Evolutionary conservation across 2,113 vertebrate genomes (phyloP).

Genomic region (Rousettus leschenaultii): DNA sequence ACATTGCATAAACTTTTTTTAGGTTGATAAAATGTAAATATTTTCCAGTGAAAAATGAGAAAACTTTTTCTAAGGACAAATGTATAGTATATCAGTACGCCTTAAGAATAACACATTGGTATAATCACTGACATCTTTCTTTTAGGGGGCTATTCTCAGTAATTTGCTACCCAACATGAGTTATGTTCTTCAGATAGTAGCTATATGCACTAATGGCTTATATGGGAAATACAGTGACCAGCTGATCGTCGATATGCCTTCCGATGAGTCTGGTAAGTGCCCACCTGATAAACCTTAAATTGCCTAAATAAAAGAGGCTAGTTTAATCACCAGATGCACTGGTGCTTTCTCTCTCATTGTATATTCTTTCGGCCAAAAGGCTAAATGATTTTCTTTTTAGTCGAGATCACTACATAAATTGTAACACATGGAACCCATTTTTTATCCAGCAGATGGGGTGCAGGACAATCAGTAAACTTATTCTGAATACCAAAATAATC

Average conservation of each 20-base stretch:
- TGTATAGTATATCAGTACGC: neutral
- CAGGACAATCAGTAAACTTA: neutral
- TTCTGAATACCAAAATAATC: conserved; percentile 19
- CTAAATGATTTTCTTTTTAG: neutral
- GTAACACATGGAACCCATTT: neutral
- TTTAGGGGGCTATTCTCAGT: conserved; percentile 95
- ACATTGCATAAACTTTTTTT: neutral
- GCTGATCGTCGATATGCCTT: conserved; percentile 90
- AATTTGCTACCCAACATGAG: conserved; percentile 92
- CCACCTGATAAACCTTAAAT: neutral
- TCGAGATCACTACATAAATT: neutral
- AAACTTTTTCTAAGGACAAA: neutral
- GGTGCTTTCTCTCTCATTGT: conserved; percentile 1
- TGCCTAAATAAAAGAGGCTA: neutral
- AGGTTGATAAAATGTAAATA: conserved; percentile 8
- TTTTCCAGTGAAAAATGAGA: neutral
- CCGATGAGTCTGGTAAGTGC: conserved; percentile 91
- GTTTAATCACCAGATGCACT: neutral
- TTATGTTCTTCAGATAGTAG: conserved; percentile 94
- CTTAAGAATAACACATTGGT: conserved; percentile 5
- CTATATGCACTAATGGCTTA: conserved; percentile 93
- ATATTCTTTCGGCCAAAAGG: neutral
- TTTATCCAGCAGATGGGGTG: neutral
- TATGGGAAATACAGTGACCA: conserved; percentile 91
- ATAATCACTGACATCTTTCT: conserved; percentile 62